Percentiles rank a stretch among this genome's conserved stretches.
These are phyloP conservation scores for Tanypteryx hageni DNA, from an alignment of 2,888 invertebrate species.

Conservation along the genomic window DNA sequence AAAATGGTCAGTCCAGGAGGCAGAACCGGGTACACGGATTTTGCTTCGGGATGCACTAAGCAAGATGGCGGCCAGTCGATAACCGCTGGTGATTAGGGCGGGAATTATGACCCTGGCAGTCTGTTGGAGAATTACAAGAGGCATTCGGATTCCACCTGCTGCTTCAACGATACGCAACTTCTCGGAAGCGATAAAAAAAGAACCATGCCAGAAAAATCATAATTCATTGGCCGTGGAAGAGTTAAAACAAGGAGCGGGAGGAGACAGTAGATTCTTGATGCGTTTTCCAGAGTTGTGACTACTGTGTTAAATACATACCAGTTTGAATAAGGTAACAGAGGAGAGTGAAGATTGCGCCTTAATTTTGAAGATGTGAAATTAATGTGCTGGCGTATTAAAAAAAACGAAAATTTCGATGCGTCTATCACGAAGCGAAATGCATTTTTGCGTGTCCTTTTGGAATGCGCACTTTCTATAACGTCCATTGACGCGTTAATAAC, in stretches of 20 bases:
- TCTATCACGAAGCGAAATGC: not conserved
- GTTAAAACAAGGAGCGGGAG: not conserved
- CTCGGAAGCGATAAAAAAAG: conserved; percentile 56
- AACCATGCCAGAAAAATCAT: conserved; percentile 23
- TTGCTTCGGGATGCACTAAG: conserved; percentile 18
- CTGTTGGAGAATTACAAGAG: conserved; percentile 49
- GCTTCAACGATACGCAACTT: conserved; percentile 50
- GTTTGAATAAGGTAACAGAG: not conserved
- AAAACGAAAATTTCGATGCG: not conserved
- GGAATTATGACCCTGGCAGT: conserved; percentile 54
- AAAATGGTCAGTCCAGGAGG: conserved; percentile 44
- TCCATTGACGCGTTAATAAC: not conserved
- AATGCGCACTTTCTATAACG: not conserved
- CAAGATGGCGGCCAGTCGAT: conserved; percentile 60
- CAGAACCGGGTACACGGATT: not conserved
- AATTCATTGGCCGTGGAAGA: conserved; percentile 31
- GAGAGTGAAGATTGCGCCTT: not conserved
- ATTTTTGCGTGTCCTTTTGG: not conserved
- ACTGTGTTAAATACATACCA: not conserved
- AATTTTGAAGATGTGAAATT: not conserved
- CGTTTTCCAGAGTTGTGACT: not conserved
- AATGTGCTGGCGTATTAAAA: not conserved
- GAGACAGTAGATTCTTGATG: not conserved
- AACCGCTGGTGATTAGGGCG: conserved; percentile 59
- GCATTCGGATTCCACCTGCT: conserved; percentile 57